Percentiles rank a stretch among this genome's conserved stretches.
These are phyloP conservation scores for human DNA, from an alignment of 2,113 vertebrate genomes.

Conservation along the genomic window GRCh38 chr11:9131001-9131500, in stretches of 20 bases:
- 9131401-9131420: neutral
- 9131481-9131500: neutral
- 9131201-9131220: neutral
- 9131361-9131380: neutral
- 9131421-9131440: neutral
- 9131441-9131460: neutral
- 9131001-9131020: neutral
- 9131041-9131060: neutral
- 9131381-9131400: neutral
- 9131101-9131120: neutral
- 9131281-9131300: neutral
- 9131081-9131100: neutral
- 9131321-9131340: neutral
- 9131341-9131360: neutral
- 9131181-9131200: neutral
- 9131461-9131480: neutral
- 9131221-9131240: neutral
- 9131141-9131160: neutral
- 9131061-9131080: neutral
- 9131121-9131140: neutral
- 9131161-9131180: neutral
- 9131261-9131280: neutral
- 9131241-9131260: neutral
- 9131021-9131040: neutral
- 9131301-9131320: neutral